Evolutionary conservation across 2,113 vertebrate species (phyloP), one percentile per base, ranked within the genome.

Genomic region (Limanda limanda): DNA sequence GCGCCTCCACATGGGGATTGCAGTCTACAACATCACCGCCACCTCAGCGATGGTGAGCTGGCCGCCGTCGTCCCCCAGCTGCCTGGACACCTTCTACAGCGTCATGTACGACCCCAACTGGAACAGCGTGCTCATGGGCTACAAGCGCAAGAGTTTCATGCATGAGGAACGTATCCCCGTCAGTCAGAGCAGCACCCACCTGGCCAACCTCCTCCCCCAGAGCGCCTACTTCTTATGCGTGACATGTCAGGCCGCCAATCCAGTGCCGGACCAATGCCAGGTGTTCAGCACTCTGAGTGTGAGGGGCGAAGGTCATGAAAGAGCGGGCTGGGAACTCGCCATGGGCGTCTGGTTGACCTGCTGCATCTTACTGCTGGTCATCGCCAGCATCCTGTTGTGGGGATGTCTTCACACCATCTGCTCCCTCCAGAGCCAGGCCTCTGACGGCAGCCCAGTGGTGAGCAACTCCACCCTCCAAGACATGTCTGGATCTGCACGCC

Each of bases 91-190:
- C 70, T 97, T 97, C 88, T 97, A 97, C 92, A 97, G 96, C 24
- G 87, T 97, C 83, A 96, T 96, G 95, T 97, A 97, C 84, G 94
- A 96, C 79, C 95, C 96, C 11, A 96, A 95, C 93, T 96, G 95
- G 96, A 95, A 95, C 89, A 95, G 91, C 76, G 86, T 94, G 78
- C 75, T 95, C 3, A 93, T 94, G 60, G 93, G 92, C 60, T 96
- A 95, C 87, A 94, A 95, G 0, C 94, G 94, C 52, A 95, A 95
- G 81, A 94, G 88, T 64, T 96, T 97, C 74, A 93, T 95, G 88
- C 93, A 93, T 20, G 96, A 97, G 79, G 95, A 96, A 42, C 92
- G 95, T 62, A 94, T 97, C 71, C 96, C 96, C 0, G 87, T 92
- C 45, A 96, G 93, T 23, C 95, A 94, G 65, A 96, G 95, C 60